Percentiles rank a stretch among this genome's conserved stretches.
These are phyloP conservation scores for Phyllostomus hastatus DNA, from an alignment of 2,113 vertebrate species.

Conservation along the genomic window DNA sequence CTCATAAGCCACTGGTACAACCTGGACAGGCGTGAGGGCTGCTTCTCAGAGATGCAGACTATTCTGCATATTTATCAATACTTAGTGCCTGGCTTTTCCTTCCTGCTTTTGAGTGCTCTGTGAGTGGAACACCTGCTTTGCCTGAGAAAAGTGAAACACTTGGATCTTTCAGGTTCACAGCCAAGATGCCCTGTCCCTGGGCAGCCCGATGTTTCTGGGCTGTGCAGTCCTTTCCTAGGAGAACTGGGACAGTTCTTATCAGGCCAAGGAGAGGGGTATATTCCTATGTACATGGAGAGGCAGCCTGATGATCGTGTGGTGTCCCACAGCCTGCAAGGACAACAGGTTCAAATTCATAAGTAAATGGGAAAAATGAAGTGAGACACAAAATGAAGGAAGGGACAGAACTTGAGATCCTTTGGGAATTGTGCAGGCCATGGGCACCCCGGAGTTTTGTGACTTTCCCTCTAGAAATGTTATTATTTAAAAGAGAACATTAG, in stretches of 20 bases:
- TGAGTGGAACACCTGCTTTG: not conserved
- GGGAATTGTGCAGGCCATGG: not conserved
- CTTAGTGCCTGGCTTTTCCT: not conserved
- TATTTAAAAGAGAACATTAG: not conserved
- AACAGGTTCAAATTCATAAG: not conserved
- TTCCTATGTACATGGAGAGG: not conserved
- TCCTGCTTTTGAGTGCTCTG: not conserved
- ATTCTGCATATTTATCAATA: too few species aligned
- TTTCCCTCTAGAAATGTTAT: not conserved
- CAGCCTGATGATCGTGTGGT: not conserved
- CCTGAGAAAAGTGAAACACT: not conserved
- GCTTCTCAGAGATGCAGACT: not conserved
- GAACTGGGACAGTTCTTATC: not conserved
- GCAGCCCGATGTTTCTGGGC: not conserved
- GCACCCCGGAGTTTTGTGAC: not conserved
- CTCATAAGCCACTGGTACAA: fast-evolving
- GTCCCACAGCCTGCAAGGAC: not conserved
- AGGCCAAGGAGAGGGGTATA: not conserved
- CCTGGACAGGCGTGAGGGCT: fast-evolving
- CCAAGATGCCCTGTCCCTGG: not conserved
- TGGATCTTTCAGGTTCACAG: not conserved
- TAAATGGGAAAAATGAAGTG: not conserved
- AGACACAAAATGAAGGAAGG: not conserved
- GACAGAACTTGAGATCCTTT: not conserved
- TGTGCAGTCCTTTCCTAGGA: not conserved